A percentile compares a stretch with the other conserved stretches of the same genome.
These are phyloP conservation scores for Cephalotes varians DNA, from an alignment of 2,888 invertebrate genomes.

Conservation along the genomic window DNA sequence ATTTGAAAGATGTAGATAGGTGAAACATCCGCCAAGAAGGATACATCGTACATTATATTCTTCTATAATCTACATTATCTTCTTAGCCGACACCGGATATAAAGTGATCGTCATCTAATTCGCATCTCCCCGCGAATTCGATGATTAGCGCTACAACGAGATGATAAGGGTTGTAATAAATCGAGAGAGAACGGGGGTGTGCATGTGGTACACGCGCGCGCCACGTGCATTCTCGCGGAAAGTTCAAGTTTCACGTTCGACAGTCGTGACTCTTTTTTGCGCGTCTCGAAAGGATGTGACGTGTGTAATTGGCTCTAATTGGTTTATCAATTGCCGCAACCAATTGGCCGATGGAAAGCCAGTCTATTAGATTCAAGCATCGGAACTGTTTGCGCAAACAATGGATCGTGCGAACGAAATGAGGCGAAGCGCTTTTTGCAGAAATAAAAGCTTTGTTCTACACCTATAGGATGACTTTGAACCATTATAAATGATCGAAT, in stretches of 20 bases:
- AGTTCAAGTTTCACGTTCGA: conserved; percentile 53
- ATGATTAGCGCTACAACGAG: conserved; percentile 23
- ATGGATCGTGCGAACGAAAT: conserved; percentile 10
- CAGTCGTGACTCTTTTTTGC: conserved; percentile 54
- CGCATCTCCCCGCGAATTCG: conserved; percentile 6
- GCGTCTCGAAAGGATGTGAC: conserved; percentile 57
- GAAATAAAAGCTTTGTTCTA: background rate
- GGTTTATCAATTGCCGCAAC: conserved; percentile 48
- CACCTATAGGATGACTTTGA: background rate
- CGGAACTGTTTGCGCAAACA: conserved; percentile 35
- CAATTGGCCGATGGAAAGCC: conserved; percentile 46
- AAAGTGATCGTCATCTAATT: conserved; percentile 24
- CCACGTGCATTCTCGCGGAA: conserved; percentile 32
- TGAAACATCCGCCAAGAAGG: background rate
- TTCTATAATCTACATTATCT: too few relatives aligned
- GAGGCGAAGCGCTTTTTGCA: background rate
- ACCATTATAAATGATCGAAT: too few relatives aligned
- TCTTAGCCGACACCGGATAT: background rate
- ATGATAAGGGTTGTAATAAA: background rate
- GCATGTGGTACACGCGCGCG: conserved; percentile 17
- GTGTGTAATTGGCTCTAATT: conserved; percentile 65
- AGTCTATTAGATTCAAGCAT: conserved; percentile 13
- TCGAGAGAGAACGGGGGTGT: background rate
- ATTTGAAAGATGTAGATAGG: background rate
- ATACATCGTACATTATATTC: background rate